A percentile compares a stretch with the other conserved stretches of the same genome.
phyloP scores from a whole-genome alignment of 1,140 invertebrate genomes.

The Chironomus striatipennis region DNA sequence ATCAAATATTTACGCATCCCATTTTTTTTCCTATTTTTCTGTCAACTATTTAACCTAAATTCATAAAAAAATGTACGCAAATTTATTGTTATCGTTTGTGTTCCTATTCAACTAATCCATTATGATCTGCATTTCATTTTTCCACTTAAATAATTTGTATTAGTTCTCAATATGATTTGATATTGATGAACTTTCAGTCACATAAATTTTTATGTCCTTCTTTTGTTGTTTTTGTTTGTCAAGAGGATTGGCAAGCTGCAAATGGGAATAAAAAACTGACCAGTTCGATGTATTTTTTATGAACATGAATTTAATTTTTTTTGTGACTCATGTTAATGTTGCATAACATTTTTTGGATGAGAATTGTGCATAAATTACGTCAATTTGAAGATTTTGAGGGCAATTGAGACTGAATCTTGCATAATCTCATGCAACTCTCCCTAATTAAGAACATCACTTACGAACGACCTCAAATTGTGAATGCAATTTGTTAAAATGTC shows the following conservation, averaged over 20 bases:
- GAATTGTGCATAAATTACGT: too few species aligned
- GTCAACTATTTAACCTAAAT: slow-evolving; percentile 19
- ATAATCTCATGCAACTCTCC: too few species aligned
- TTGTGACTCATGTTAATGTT: slow-evolving; percentile 2
- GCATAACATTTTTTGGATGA: slow-evolving; percentile 4
- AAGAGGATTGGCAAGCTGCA: neutral
- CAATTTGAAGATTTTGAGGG: too few species aligned
- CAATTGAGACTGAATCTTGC: too few species aligned
- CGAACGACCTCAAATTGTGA: neutral
- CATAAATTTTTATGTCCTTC: too few species aligned
- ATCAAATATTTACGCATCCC: neutral
- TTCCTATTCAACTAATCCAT: too few species aligned
- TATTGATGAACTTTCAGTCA: neutral
- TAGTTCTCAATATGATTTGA: neutral
- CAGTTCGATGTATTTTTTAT: too few species aligned
- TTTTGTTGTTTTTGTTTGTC: neutral
- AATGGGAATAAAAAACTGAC: too few species aligned
- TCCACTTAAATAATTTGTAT: too few species aligned
- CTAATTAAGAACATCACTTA: too few species aligned
- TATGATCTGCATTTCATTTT: too few species aligned
- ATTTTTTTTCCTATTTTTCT: too few species aligned
- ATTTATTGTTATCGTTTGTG: slow-evolving; percentile 6
- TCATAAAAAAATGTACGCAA: slow-evolving; percentile 19
- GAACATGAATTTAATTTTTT: neutral
- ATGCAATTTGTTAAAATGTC: neutral